phyloP scores from a whole-genome alignment of 2,888 invertebrate species.

The Conomelus anceps region DNA sequence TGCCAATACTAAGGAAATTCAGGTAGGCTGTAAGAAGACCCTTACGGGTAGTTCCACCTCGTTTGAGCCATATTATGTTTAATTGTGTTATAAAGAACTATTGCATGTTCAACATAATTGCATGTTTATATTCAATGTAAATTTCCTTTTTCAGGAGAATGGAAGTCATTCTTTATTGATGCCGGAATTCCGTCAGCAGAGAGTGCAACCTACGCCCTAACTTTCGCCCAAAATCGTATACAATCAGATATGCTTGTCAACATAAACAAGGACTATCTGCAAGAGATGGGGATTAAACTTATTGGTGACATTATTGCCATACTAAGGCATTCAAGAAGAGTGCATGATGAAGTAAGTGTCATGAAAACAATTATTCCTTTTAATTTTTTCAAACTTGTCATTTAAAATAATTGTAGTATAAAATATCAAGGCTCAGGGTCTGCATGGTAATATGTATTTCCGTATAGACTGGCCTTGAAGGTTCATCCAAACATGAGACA shows the following conservation, averaged over 20 bases:
- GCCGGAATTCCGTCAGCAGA: conserved; percentile 75
- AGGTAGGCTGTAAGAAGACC: too few relatives aligned
- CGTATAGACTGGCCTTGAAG: too few relatives aligned
- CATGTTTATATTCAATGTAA: background rate
- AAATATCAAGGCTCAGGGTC: too few relatives aligned
- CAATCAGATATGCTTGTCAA: conserved; percentile 79
- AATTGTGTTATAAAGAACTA: too few relatives aligned
- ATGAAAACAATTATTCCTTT: background rate
- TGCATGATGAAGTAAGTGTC: conserved; percentile 45
- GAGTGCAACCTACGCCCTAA: conserved; percentile 75
- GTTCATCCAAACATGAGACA: too few relatives aligned
- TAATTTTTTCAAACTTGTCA: too few relatives aligned
- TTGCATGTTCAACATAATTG: background rate
- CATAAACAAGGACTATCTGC: conserved; percentile 76
- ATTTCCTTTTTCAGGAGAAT: conserved; percentile 50
- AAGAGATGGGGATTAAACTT: conserved; percentile 76
- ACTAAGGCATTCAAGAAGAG: conserved; percentile 54
- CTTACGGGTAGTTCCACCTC: too few relatives aligned
- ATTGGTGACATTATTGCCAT: conserved; percentile 61
- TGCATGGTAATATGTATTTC: too few relatives aligned
- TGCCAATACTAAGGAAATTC: too few relatives aligned
- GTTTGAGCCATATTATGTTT: too few relatives aligned
- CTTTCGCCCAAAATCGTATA: conserved; percentile 81
- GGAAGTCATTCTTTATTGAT: conserved; percentile 81
- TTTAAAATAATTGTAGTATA: too few relatives aligned